These are phyloP conservation scores for Percopsis omiscomaycus DNA, from an alignment of 2,797 vertebrate species.

Conservation along the genomic window DNA sequence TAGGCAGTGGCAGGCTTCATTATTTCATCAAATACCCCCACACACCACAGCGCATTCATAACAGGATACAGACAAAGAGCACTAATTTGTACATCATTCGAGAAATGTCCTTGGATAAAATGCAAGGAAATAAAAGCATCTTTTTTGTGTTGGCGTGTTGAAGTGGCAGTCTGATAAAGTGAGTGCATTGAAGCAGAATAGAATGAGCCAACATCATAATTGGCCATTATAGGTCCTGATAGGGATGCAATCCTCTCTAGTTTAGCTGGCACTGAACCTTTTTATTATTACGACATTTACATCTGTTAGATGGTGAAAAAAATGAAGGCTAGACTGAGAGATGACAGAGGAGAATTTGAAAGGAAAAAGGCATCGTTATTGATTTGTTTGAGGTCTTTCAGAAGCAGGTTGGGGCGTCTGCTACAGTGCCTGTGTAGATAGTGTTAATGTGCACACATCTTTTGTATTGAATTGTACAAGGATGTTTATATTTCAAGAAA, in stretches of 20 bases:
- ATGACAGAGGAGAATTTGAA: neutral
- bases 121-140: neutral
- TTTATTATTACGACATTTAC: slow-evolving; percentile 21
- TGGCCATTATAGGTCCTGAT: slow-evolving; percentile 23
- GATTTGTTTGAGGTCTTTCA: neutral
- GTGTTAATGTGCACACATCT: neutral
- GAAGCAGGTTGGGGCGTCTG: neutral
- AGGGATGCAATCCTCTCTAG: slow-evolving; percentile 3
- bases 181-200: slow-evolving; percentile 14
- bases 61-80: neutral
- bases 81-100: neutral
- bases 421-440: no score
- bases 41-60: neutral
- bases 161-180: slow-evolving; percentile 6
- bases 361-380: neutral
- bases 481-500: neutral
- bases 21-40: no score
- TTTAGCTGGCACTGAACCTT: slow-evolving; percentile 5
- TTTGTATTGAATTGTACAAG: neutral
- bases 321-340: neutral
- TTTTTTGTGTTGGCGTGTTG: slow-evolving; percentile 1
- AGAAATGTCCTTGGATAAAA: neutral
- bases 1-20: no score
- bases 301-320: slow-evolving; percentile 17
- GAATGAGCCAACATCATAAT: slow-evolving; percentile 23